Conservation (phyloP, 2,113 vertebrate species). For the Thryonomys swinderianus region DNA sequence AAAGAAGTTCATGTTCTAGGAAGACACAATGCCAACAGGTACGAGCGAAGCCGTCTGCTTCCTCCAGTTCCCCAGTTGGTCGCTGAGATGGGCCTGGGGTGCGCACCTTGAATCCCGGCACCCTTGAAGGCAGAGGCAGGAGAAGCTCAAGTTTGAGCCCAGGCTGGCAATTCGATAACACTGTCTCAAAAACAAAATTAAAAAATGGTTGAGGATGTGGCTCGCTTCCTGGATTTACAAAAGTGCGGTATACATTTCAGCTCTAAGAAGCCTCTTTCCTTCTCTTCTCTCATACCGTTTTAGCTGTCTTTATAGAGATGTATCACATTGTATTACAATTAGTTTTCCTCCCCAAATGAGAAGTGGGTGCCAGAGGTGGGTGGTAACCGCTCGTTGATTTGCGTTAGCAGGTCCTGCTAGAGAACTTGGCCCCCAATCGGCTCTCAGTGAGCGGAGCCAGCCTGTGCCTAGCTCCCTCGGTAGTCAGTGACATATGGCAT, state of each 20-base stretch:
- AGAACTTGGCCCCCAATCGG: not conserved
- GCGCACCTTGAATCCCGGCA: not conserved
- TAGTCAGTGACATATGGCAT: not conserved
- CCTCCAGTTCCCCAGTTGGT: not conserved
- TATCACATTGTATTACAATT: not conserved
- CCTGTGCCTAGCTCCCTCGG: not conserved
- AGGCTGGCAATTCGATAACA: not conserved
- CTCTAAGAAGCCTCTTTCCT: not conserved
- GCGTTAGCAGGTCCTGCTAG: not conserved
- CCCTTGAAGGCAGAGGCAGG: not conserved
- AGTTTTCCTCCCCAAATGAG: slow-evolving; percentile 7
- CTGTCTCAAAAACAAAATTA: not conserved
- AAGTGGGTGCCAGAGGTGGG: not conserved
- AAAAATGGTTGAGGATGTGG: not conserved
- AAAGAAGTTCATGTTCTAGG: not conserved
- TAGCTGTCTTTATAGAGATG: not conserved
- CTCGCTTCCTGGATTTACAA: not conserved
- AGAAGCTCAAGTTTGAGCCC: not conserved
- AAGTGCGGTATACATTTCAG: not conserved
- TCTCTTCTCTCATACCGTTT: not conserved
- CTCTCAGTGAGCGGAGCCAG: not conserved
- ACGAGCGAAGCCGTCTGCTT: not conserved
- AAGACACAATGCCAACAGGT: not conserved
- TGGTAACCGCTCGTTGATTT: not conserved
- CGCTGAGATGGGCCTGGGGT: not conserved